Conservation (phyloP, 2,113 vertebrate species). For the Pagrus major region DNA sequence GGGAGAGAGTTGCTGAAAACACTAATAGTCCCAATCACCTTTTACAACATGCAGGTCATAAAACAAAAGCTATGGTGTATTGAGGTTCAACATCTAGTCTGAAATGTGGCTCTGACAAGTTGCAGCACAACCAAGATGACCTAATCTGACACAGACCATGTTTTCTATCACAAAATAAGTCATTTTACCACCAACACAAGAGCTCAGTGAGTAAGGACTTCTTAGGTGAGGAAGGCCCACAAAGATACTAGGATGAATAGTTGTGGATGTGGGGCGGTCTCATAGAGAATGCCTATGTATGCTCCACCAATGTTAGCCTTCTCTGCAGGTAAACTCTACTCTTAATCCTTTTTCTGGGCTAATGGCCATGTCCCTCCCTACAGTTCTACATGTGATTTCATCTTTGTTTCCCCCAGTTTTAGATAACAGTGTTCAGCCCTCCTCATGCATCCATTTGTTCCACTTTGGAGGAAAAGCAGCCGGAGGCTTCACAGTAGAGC, state of each 20-base stretch:
- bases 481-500: slow-evolving; percentile 25
- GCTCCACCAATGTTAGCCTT: neutral
- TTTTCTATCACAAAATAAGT: neutral
- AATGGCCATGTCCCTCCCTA: neutral
- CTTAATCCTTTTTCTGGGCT: slow-evolving; percentile 15
- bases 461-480: slow-evolving; percentile 46
- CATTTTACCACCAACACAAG: neutral
- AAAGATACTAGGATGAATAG: too few relatives aligned
- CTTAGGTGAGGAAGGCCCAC: too few relatives aligned
- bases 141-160: neutral
- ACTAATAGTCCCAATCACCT: too few relatives aligned
- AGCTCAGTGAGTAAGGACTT: neutral
- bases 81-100: neutral
- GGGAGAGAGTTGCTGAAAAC: too few relatives aligned
- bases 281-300: too few relatives aligned
- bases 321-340: neutral
- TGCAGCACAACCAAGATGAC: neutral
- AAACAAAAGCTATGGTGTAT: too few relatives aligned
- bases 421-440: slow-evolving; percentile 43
- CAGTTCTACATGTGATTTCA: slow-evolving; percentile 25
- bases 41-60: too few relatives aligned
- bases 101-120: neutral
- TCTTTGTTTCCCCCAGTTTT: slow-evolving; percentile 30
- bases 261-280: too few relatives aligned
- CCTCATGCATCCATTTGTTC: slow-evolving; percentile 52